phyloP scores from a whole-genome alignment of 2,797 vertebrate species.

The Gila robusta region DNA sequence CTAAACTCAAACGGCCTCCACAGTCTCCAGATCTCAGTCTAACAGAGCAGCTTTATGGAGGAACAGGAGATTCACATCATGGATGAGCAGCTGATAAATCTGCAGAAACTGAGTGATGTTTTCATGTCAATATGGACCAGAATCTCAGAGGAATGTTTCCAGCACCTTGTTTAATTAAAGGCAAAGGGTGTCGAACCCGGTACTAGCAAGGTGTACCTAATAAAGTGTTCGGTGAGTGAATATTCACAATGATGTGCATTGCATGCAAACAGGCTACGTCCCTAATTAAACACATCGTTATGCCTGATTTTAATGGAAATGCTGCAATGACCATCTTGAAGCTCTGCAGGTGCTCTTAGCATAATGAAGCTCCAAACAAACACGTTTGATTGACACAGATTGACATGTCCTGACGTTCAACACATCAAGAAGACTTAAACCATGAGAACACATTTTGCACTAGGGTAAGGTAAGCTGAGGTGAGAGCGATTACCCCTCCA shows the following conservation, averaged over 20 bases:
- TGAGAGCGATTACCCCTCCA: not conserved
- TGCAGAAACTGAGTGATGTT: not conserved
- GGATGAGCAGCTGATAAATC: not conserved
- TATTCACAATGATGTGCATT: not conserved
- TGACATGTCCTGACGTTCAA: not conserved
- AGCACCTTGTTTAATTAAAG: not conserved
- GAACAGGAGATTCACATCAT: too few species aligned
- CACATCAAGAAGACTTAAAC: slow-evolving; percentile 11
- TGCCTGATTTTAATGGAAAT: slow-evolving; percentile 30
- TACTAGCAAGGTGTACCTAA: not conserved
- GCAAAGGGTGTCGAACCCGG: not conserved
- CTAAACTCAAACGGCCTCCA: too few species aligned
- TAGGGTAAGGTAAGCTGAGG: not conserved
- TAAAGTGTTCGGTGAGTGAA: not conserved
- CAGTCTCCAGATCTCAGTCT: too few species aligned
- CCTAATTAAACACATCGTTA: slow-evolving; percentile 19
- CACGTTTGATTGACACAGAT: slow-evolving; percentile 2
- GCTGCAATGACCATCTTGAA: slow-evolving; percentile 13
- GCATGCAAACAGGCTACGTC: not conserved
- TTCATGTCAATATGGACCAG: not conserved
- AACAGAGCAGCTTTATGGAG: too few species aligned
- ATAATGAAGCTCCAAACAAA: slow-evolving; percentile 36
- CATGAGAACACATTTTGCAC: not conserved
- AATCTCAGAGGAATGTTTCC: not conserved
- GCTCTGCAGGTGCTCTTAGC: slow-evolving; percentile 6